Conservation (phyloP, 2,888 invertebrate genomes). For the Allacma fusca region DNA sequence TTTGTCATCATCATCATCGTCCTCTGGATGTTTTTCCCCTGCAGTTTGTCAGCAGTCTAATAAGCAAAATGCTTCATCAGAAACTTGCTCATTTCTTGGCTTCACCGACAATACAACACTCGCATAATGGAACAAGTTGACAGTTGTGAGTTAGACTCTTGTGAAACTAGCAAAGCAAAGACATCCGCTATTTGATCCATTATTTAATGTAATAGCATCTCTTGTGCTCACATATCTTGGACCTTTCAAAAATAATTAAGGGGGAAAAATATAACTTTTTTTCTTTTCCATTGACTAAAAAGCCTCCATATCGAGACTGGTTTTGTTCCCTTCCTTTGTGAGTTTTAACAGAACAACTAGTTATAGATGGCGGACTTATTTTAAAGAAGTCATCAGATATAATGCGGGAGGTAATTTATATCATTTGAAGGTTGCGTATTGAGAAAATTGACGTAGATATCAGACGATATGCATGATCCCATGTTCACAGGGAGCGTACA, state of each 20-base stretch:
- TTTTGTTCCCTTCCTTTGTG: not conserved
- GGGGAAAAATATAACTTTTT: conserved; percentile 5
- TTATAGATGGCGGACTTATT: too few relatives aligned
- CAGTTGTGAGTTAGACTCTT: not conserved
- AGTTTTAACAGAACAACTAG: not conserved
- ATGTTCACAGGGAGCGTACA: too few relatives aligned
- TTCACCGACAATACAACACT: too few relatives aligned
- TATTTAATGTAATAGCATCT: not conserved
- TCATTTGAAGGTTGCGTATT: not conserved
- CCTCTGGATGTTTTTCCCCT: too few relatives aligned
- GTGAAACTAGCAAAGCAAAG: not conserved
- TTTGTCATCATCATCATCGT: too few relatives aligned
- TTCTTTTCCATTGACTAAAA: not conserved
- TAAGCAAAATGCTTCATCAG: too few relatives aligned
- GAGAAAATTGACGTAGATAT: conserved; percentile 10
- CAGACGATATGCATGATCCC: too few relatives aligned
- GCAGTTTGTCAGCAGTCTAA: too few relatives aligned
- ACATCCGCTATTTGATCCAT: not conserved
- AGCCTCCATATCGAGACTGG: not conserved
- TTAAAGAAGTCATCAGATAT: not conserved
- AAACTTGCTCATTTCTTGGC: too few relatives aligned
- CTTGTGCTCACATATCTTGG: not conserved
- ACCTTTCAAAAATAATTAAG: conserved; percentile 25
- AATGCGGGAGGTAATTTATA: conserved; percentile 11
- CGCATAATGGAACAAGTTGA: not conserved